These are phyloP conservation scores for Entomobrya multifasciata DNA, from an alignment of 2,888 invertebrate species.

Conservation along the genomic window DNA sequence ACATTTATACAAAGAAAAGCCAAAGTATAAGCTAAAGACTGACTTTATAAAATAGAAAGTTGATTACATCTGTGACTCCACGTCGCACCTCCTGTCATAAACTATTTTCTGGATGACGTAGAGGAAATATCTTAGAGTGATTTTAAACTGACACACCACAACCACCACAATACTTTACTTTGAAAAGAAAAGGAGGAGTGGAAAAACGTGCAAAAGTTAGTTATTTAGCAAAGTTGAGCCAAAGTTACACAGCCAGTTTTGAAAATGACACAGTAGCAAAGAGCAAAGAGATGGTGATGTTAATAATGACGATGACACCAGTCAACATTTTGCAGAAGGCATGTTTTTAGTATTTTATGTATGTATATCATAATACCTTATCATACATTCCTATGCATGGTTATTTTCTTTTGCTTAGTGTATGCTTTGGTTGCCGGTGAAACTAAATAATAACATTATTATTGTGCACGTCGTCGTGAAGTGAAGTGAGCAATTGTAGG, in stretches of 20 bases:
- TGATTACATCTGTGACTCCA: conserved; percentile 61
- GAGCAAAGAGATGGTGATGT: conserved; percentile 13
- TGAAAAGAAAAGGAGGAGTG: conserved; percentile 14
- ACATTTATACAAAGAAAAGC: background rate
- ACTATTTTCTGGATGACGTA: conserved; percentile 31
- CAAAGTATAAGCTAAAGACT: background rate
- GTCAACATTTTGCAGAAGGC: conserved; percentile 40
- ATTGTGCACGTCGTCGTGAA: background rate
- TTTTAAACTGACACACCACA: conserved; percentile 20
- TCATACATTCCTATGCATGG: too few species aligned
- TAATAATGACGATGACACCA: conserved; percentile 49
- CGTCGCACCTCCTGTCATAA: conserved; percentile 58
- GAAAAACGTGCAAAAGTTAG: conserved; percentile 24
- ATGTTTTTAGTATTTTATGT: conserved; percentile 34
- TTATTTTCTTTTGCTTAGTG: too few species aligned
- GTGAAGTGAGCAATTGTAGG: conserved; percentile 65
- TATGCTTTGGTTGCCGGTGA: background rate
- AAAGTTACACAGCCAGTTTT: background rate
- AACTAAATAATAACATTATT: too few species aligned
- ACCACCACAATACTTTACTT: background rate
- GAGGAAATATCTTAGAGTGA: conserved; percentile 22
- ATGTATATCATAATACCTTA: background rate
- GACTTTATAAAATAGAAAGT: background rate
- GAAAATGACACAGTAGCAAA: conserved; percentile 43
- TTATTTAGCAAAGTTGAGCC: conserved; percentile 1